These are phyloP conservation scores for Andrena trimmerana DNA, from an alignment of 2,888 invertebrate genomes.

Conservation along the genomic window DNA sequence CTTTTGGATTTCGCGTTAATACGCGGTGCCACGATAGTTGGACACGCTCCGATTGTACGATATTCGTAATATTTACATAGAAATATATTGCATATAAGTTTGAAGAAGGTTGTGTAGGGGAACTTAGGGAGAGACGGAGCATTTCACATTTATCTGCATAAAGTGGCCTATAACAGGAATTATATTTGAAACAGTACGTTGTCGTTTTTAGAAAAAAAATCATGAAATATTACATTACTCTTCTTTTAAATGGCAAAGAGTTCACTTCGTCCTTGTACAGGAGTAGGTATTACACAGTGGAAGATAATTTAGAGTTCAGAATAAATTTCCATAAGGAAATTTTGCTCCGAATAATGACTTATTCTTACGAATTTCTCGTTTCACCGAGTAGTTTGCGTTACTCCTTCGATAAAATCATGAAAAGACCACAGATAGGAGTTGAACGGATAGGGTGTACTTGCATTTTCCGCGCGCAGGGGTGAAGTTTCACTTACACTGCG, in stretches of 20 bases:
- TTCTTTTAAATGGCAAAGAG: not conserved
- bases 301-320: no score
- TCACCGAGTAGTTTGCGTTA: no score
- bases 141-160: not conserved
- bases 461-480: not conserved
- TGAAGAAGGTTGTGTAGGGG: constrained; percentile 14
- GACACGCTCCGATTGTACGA: constrained; percentile 1
- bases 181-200: not conserved
- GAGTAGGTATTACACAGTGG: no score
- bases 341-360: no score
- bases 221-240: not conserved
- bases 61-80: constrained; percentile 34
- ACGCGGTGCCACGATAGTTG: not conserved
- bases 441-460: not conserved
- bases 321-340: no score
- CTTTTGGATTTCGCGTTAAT: constrained; percentile 48
- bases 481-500: not conserved
- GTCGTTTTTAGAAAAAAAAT: not conserved
- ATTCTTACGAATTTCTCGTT: no score
- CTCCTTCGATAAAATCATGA: no score
- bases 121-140: constrained; percentile 9
- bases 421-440: not conserved
- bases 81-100: constrained; percentile 32
- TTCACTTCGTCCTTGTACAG: no score
- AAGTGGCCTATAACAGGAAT: not conserved